Percentiles rank a stretch among this genome's conserved stretches.
phyloP scores from a whole-genome alignment of 1,140 invertebrate genomes.

The Meloidogyne exigua region DNA sequence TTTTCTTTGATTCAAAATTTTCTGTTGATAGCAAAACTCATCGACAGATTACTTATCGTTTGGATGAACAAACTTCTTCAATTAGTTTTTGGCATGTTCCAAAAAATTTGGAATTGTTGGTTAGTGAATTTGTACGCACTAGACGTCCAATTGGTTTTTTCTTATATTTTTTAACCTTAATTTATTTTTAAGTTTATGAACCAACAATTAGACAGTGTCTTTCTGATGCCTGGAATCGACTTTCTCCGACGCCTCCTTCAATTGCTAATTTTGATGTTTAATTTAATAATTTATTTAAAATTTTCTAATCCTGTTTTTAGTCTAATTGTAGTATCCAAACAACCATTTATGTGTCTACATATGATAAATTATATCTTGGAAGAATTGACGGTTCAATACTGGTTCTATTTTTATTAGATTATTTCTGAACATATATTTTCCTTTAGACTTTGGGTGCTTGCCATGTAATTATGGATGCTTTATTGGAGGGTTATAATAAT shows the following conservation, averaged over 20 bases:
- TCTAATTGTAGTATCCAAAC: slow-evolving; percentile 74
- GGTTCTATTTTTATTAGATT: background rate
- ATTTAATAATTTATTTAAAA: background rate
- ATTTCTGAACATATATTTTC: background rate
- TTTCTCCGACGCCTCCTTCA: slow-evolving; percentile 46
- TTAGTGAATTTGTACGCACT: slow-evolving; percentile 51
- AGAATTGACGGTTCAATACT: slow-evolving; percentile 83
- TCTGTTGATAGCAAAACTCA: slow-evolving; percentile 58
- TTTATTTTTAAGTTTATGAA: slow-evolving; percentile 53
- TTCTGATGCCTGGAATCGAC: slow-evolving; percentile 45
- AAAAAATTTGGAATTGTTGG: slow-evolving; percentile 49
- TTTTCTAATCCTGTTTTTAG: slow-evolving; percentile 23
- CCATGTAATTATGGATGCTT: slow-evolving; percentile 87
- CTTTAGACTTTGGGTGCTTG: slow-evolving; percentile 92
- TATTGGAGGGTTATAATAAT: slow-evolving; percentile 73
- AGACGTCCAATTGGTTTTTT: slow-evolving; percentile 45
- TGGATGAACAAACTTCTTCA: slow-evolving; percentile 44
- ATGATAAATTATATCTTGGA: slow-evolving; percentile 88
- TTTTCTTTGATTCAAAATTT: slow-evolving; percentile 49
- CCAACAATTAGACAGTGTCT: slow-evolving; percentile 49
- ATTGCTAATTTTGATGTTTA: slow-evolving; percentile 43
- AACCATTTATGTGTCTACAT: slow-evolving; percentile 85
- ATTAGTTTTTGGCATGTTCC: slow-evolving; percentile 52
- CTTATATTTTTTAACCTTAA: background rate
- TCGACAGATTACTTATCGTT: slow-evolving; percentile 70